Base-by-base conservation (phyloP, 1,140 invertebrate genomes). In the Lepidotrigona ventralis region DNA sequence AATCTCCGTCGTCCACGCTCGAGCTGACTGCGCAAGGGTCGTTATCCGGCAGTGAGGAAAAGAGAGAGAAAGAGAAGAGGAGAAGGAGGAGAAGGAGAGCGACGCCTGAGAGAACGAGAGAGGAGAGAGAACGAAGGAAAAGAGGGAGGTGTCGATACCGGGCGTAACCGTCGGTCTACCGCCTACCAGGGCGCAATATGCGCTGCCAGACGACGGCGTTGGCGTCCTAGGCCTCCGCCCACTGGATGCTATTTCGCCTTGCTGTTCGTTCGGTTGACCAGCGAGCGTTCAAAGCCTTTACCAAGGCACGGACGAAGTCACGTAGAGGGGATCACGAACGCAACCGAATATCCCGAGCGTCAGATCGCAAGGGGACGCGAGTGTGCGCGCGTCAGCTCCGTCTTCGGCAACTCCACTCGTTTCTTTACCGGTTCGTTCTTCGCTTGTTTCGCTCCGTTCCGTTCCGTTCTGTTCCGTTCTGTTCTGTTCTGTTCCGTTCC, bases 351-450 rank as follows among this genome's bases (percentile, higher is more conserved):
- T 39, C 63, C 39, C 69, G 33, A 69, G 74, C 73, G 63, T 92
- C 92, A 92, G 90, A 93, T 88, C 91, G 90, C 86, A 85, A 86
- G 83, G 83, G 87, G 89, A 90, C 92, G 90, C 88, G 91, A 91
- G 84, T 83, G 91, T 86, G 91, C 88, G 89, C 91, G 89, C 83
- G 87, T 80, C 85, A 26, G 69, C 64, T 74, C 68, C 82, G 85
- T 90, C 81, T 76, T 81, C 68, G n/a, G 78, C 54, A 46, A 73
- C 78, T 68, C 33, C 9, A 19, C 39, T 19, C 74, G 60, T 58
- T 82, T 19, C 33, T 46, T 33, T 19, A 21, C 23, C 82, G 46
- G 5, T 39, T 15, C 0, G 72, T 58, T 68, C 14, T 39, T 29
- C 46, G 21, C 23, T 6, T 21, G 17, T 71, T 71, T 15, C 8